Conservation (phyloP, 2,113 vertebrate genomes). For the Nycticebus coucang region DNA sequence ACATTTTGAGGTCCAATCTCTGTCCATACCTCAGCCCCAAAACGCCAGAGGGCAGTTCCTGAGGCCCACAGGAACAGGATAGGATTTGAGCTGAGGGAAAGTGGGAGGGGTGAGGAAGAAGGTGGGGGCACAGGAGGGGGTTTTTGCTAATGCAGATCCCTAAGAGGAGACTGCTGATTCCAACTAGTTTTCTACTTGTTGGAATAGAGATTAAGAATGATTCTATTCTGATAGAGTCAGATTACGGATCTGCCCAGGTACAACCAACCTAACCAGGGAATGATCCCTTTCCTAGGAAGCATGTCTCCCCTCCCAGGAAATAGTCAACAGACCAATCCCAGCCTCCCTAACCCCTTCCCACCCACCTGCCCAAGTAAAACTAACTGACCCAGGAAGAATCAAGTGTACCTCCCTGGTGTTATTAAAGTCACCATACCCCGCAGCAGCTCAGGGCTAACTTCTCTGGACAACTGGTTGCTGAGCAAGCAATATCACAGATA, state of each 20-base stretch:
- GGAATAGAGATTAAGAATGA: too few species aligned
- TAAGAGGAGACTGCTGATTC: not conserved
- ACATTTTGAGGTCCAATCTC: not conserved
- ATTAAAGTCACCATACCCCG: not conserved
- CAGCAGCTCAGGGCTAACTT: not conserved
- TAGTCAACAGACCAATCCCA: too few species aligned
- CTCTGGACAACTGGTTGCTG: too few species aligned
- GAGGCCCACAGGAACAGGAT: not conserved
- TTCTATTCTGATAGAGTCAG: too few species aligned
- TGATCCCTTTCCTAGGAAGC: too few species aligned
- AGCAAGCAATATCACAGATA: too few species aligned
- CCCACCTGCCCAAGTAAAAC: not conserved
- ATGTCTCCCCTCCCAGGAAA: too few species aligned
- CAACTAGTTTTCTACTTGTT: not conserved
- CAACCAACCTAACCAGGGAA: too few species aligned
- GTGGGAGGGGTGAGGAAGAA: not conserved
- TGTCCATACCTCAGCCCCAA: rapidly evolving
- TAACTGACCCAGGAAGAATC: too few species aligned
- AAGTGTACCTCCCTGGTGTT: not conserved
- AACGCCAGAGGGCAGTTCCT: not conserved
- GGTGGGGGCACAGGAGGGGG: rapidly evolving
- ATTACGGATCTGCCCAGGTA: too few species aligned
- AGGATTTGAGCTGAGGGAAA: not conserved
- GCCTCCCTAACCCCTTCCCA: too few species aligned
- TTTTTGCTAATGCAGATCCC: not conserved